These are phyloP conservation scores for Hermodice carunculata DNA, from an alignment of 2,888 invertebrate species.

Conservation along the genomic window DNA sequence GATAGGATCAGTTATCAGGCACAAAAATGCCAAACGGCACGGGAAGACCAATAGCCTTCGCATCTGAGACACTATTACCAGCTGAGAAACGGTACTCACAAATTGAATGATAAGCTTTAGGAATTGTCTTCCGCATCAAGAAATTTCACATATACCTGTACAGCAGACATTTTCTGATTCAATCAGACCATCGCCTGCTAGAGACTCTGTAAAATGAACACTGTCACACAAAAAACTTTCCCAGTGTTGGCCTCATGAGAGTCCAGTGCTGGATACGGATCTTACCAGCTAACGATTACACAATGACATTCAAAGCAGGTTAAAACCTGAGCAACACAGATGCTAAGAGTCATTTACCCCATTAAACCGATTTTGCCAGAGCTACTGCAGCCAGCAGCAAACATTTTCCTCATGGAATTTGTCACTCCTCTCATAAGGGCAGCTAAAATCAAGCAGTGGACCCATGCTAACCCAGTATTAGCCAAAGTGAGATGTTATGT, in stretches of 20 bases:
- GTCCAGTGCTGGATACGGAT: not conserved
- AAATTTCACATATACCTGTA: too few relatives aligned
- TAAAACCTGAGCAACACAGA: too few relatives aligned
- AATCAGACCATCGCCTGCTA: too few relatives aligned
- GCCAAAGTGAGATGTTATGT: not conserved
- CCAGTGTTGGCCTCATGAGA: not conserved
- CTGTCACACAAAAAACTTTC: too few relatives aligned
- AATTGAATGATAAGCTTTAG: not conserved
- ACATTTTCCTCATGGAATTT: not conserved
- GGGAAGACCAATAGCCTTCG: not conserved
- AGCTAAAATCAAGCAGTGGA: not conserved
- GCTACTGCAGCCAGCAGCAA: not conserved
- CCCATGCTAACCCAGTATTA: not conserved
- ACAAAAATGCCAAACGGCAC: not conserved
- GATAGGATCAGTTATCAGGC: not conserved
- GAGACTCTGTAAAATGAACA: too few relatives aligned
- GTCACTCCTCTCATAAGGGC: not conserved
- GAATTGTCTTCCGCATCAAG: not conserved
- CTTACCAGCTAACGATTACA: not conserved
- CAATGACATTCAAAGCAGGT: too few relatives aligned
- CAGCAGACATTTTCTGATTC: too few relatives aligned
- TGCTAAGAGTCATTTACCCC: too few relatives aligned
- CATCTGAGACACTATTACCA: not conserved
- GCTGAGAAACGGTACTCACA: not conserved
- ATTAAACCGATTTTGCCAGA: too few relatives aligned